Percentiles rank a stretch among this genome's conserved stretches.
Evolutionary conservation across 2,797 vertebrate genomes (phyloP).

Genomic region (Tauraco hartlaubi): DNA sequence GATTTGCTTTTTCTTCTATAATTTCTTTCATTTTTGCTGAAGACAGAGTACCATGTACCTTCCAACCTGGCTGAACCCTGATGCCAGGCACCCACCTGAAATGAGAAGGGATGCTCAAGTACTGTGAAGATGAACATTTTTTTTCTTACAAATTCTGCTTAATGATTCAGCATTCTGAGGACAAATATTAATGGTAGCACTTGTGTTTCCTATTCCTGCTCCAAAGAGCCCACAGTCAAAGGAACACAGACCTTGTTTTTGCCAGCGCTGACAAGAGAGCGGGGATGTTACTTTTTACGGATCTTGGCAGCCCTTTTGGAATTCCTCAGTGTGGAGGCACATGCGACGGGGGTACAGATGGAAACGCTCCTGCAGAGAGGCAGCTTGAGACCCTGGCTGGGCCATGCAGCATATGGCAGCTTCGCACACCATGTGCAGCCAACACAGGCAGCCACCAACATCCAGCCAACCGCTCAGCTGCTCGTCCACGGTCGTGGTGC

Average conservation of each 20-base stretch:
- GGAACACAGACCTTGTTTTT: slow-evolving; percentile 59
- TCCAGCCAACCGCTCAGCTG: not conserved
- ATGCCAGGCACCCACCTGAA: not conserved
- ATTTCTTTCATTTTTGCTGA: not conserved
- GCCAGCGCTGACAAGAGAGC: not conserved
- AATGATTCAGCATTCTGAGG: not conserved
- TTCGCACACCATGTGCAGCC: not conserved
- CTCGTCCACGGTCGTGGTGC: rapidly evolving
- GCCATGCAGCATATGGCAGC: slow-evolving; percentile 16
- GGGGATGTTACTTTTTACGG: slow-evolving; percentile 24
- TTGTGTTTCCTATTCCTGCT: slow-evolving; percentile 26
- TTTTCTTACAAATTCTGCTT: not conserved
- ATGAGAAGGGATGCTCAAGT: not conserved
- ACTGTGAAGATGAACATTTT: not conserved
- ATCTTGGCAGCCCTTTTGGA: slow-evolving; percentile 56
- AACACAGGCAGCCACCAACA: not conserved
- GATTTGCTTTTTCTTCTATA: not conserved
- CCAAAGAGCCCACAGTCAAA: not conserved
- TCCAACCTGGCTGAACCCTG: not conserved
- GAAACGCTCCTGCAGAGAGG: slow-evolving; percentile 34
- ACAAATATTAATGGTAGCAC: slow-evolving; percentile 27
- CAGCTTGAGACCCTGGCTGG: slow-evolving; percentile 49
- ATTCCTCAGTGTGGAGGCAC: slow-evolving; percentile 31
- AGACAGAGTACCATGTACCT: not conserved
- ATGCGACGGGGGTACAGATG: not conserved